These are phyloP conservation scores for Anthophora plumipes DNA, from an alignment of 2,888 invertebrate genomes.

Conservation along the genomic window DNA sequence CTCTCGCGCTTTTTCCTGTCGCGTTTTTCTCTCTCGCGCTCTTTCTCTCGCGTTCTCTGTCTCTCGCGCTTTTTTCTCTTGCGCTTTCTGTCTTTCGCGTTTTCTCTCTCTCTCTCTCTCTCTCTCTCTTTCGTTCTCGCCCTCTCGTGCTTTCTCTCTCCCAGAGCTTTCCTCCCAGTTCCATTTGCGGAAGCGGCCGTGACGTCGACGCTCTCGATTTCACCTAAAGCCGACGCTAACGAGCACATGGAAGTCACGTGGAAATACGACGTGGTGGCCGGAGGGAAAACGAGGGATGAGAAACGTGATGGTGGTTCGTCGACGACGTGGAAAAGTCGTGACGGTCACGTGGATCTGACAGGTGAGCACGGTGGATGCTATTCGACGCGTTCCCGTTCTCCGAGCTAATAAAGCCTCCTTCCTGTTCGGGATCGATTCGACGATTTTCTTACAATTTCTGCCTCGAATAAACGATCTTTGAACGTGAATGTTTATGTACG, in stretches of 20 bases:
- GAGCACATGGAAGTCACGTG: constrained; percentile 84
- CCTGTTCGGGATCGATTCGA: constrained; percentile 17
- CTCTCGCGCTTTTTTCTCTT: too few species aligned
- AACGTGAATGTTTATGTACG: background rate
- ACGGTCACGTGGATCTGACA: constrained; percentile 79
- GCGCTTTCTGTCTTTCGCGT: background rate
- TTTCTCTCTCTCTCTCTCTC: background rate
- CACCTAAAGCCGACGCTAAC: constrained; percentile 84
- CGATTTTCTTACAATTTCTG: background rate
- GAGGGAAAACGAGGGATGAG: constrained; percentile 26
- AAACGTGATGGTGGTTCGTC: constrained; percentile 23
- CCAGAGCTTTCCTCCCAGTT: constrained; percentile 46
- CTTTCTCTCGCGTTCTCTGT: too few species aligned
- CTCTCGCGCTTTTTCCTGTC: background rate
- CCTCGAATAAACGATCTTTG: background rate
- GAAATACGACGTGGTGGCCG: constrained; percentile 72
- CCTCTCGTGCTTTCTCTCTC: too few species aligned
- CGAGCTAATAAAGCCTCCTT: constrained; percentile 47
- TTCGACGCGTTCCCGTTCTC: constrained; percentile 29
- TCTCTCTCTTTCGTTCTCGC: background rate
- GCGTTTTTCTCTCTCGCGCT: background rate
- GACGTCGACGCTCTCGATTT: constrained; percentile 82
- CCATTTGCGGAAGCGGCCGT: constrained; percentile 40
- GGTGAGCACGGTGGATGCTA: constrained; percentile 63
- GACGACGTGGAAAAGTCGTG: constrained; percentile 62